phyloP scores from a whole-genome alignment of 2,888 invertebrate species.

The Matsumyia berberina region DNA sequence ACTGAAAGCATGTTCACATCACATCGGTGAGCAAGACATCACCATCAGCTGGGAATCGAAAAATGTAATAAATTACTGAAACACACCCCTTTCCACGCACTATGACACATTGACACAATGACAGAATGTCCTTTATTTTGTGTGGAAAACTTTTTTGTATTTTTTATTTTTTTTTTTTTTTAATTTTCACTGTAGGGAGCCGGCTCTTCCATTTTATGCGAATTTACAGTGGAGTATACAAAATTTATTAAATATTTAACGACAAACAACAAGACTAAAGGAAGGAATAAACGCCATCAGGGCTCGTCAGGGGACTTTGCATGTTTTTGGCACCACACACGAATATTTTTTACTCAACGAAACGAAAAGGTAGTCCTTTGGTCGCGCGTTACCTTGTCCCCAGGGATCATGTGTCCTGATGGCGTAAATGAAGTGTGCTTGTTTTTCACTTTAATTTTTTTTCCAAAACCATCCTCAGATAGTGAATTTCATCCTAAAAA shows the following conservation, averaged over 20 bases:
- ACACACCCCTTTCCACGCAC: constrained; percentile 67
- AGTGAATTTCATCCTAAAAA: no score
- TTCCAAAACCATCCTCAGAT: not conserved
- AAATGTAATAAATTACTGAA: constrained; percentile 59
- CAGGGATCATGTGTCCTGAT: constrained; percentile 51
- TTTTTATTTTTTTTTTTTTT: constrained; percentile 17
- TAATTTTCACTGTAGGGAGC: constrained; percentile 47
- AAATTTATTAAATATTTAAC: constrained; percentile 60
- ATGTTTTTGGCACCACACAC: constrained; percentile 48
- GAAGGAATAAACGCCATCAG: constrained; percentile 55
- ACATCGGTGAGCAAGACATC: constrained; percentile 9
- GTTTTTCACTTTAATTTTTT: constrained; percentile 22
- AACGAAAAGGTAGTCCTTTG: constrained; percentile 3
- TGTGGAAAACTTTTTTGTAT: constrained; percentile 15
- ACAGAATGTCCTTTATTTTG: constrained; percentile 51
- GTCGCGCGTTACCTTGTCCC: constrained; percentile 33
- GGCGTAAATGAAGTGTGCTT: constrained; percentile 52
- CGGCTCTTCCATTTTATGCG: constrained; percentile 13
- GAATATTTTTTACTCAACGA: constrained; percentile 33
- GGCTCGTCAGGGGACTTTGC: constrained; percentile 56
- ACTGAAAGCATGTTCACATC: constrained; percentile 50
- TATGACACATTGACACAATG: constrained; percentile 57
- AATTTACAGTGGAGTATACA: constrained; percentile 38
- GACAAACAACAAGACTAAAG: constrained; percentile 12
- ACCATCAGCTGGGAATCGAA: constrained; percentile 44